Percentiles rank a stretch among this genome's conserved stretches.
phyloP scores from a whole-genome alignment of 2,113 vertebrate species.

The Echinops telfairi region DNA sequence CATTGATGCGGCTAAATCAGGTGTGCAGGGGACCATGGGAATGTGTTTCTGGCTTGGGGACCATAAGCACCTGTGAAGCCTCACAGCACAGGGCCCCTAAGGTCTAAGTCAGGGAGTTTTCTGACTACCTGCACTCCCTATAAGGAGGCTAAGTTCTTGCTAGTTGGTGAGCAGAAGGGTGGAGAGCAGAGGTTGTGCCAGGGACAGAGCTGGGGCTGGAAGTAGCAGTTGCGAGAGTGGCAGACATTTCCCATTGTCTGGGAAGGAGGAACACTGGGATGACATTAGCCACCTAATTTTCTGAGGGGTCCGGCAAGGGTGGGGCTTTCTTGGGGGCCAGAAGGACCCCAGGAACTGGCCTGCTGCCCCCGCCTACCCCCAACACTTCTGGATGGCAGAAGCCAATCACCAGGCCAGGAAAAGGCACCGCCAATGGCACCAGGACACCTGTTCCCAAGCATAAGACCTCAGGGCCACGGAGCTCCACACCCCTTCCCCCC shows the following conservation, averaged over 20 bases:
- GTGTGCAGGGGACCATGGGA: background rate
- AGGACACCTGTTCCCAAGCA: background rate
- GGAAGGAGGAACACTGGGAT: background rate
- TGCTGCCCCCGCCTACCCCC: background rate
- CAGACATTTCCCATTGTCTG: background rate
- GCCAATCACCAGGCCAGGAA: background rate
- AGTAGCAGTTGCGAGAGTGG: background rate
- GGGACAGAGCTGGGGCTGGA: background rate
- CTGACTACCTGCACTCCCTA: background rate
- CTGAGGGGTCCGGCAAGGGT: background rate
- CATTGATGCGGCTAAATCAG: background rate
- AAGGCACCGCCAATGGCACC: background rate
- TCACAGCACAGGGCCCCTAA: background rate
- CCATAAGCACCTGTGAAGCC: background rate
- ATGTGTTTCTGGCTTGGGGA: background rate
- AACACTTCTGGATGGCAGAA: background rate
- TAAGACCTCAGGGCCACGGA: no score
- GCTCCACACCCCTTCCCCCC: background rate
- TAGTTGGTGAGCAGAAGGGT: background rate
- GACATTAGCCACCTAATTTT: no score
- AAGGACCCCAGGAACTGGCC: background rate
- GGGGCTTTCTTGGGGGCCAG: background rate
- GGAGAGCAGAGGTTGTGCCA: background rate
- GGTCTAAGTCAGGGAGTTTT: background rate
- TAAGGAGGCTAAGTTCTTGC: background rate